Evolutionary conservation across 2,113 vertebrate genomes (phyloP), one percentile per base, ranked within the genome.

Genomic region (Poeciliopsis turrubarensis): DNA sequence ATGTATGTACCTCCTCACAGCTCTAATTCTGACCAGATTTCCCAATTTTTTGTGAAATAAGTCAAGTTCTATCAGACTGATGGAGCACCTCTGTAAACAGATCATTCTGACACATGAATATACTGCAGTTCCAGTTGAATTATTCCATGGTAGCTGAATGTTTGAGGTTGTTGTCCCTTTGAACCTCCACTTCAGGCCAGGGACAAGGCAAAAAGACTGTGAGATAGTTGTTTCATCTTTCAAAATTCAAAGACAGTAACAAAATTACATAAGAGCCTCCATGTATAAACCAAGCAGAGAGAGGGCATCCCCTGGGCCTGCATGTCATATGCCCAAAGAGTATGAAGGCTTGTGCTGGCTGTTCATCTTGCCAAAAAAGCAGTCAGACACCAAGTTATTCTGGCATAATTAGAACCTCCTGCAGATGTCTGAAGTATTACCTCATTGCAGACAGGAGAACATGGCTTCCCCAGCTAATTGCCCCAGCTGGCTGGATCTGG

Each of bases 331-430:
- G 84, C 81, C 86, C 77, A 47, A 47, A 63, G 79, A 77, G 75
- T 67, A 80, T 67, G 86, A 87, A 79, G 84, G 87, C 88, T 89
- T 88, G 73, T 84, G 81, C 82, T 89, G 84, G 88, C 87, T 76
- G 69, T 79, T 78, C 74, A 68, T 81, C 80, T 66, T 1, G 78
- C 86, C 87, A 89, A 91, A 87, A 91, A 88, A 70, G 39, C 85
- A 85, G 87, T 89, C 87, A 92, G 90, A 90, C 90, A 85, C 83
- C 70, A 81, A 84, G 84, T 79, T 88, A 81, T 92, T 91, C 86
- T 91, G 92, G 90, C 91, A 90, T 91, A 91, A 94, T 92, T 92
- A 91, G 87, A 93, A 92, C 83, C 91, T 90, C 87, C 86, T 92
- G 89, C 91, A 94, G 90, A 94, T 94, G 91, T 91, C 89, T 91